Evolutionary conservation across 2,888 invertebrate species (phyloP), one percentile per base, ranked within the genome.

Genomic region (Torymus auratus): DNA sequence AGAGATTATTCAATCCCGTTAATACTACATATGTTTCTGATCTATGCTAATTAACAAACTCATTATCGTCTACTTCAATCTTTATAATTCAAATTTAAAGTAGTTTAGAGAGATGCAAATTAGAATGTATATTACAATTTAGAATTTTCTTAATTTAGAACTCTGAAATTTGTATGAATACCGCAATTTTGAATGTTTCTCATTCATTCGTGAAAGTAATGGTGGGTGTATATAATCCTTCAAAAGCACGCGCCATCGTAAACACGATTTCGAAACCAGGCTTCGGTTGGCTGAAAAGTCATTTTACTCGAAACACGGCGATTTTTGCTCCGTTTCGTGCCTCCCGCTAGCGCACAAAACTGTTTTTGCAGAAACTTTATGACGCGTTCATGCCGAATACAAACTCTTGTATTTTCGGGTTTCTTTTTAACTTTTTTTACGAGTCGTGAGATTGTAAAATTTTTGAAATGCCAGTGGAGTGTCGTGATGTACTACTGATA

Each of bases 261-360:
- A 75, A 75, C 60, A 11, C 50, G 23, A 1, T 5, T 12, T 15
- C 23, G 0, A 50, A 56, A 13, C 23, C 5, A 12, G 15, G n/a
- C 7, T 52, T 41, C 12, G 75, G 68, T 68, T 68, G 75, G 68
- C 52, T n/a, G 14, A 28, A 14, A 12, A 67, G 67, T 67, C 67
- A 52, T 74, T 69, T 58, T 58, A 58, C 58, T 58, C 58, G n/a
- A n/a, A n/a, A n/a, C 58, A n/a, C 15, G 1, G 3, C 2, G 12
- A 17, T 13, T 61, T 61, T 61, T 61, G 23, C 41, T 15, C 20
- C 50, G 50, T 61, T 71, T 52, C 14, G 50, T 14, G 0, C 12
- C 4, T 50, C 2, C 20, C 20, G 20, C 20, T 20, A 20, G 20
- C 20, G 20, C 13, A 41, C 13, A 10, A 10, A 17, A 13, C 23